Conservation (phyloP, 2,888 invertebrate species). For the Noctua fimbriata region DNA sequence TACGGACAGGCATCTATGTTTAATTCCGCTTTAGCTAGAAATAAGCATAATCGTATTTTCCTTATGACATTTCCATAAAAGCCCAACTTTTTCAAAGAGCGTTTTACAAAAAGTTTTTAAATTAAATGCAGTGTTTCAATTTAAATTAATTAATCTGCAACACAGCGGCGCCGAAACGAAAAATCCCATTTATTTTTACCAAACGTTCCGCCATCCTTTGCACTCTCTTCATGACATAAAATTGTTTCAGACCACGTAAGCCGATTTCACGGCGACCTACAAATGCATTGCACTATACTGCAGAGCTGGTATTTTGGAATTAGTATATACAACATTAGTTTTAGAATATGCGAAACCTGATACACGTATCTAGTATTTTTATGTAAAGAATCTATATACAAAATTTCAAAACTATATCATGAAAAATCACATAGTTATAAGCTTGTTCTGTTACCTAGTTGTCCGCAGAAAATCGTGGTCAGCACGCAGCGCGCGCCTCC, state of each 20-base stretch:
- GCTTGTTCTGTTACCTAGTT: no score
- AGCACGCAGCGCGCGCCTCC: no score
- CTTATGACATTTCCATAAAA: neutral
- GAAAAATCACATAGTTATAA: no score
- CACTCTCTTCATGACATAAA: slow-evolving; percentile 12
- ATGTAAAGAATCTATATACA: no score
- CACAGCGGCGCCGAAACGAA: neutral
- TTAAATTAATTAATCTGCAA: slow-evolving; percentile 34
- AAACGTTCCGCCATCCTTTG: slow-evolving; percentile 1
- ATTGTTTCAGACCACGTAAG: slow-evolving; percentile 16
- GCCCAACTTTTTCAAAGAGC: neutral
- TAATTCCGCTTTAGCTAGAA: neutral
- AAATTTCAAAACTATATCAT: no score
- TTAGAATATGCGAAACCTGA: no score
- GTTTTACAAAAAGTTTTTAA: neutral
- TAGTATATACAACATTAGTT: no score
- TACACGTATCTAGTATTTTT: no score
- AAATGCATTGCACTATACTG: neutral
- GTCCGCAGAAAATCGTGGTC: no score
- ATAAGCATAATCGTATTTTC: slow-evolving; percentile 1
- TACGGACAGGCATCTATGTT: neutral
- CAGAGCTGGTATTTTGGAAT: neutral
- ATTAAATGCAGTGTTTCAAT: slow-evolving; percentile 19
- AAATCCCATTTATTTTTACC: slow-evolving; percentile 20
- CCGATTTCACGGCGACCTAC: slow-evolving; percentile 10